Base-by-base conservation (phyloP, 2,113 vertebrate species). In the Corvus hawaiiensis region DNA sequence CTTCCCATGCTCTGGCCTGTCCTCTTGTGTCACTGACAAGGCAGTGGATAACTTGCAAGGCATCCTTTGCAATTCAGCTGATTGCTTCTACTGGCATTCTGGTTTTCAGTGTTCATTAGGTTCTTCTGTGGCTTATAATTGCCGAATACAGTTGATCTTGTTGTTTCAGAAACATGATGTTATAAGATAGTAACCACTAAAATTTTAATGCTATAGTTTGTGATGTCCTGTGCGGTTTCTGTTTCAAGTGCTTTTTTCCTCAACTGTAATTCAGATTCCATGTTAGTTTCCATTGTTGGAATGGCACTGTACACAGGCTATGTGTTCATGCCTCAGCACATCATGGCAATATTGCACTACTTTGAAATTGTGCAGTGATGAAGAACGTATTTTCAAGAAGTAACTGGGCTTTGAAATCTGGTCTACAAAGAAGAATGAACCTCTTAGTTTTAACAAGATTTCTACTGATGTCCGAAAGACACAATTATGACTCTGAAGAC, bases 321-420 rank as follows among this genome's bases (percentile, higher is more conserved):
- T 13, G 98, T 99, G 93, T 99, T 99, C 97, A 99, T 99, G 99
- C 99, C 99, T 49, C 99, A 99, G 97, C 99, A 99, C 98, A 99
- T 99, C 98, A 99, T 99, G 99, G 99, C 99, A 3, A 99, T 99
- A 95, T 93, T 99, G 94, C 99, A 99, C 98, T 99, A 99, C 98
- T 99, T 99, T 54, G 99, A 99, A 96, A 98, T 99, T 46, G 98
- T 99, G 87, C 98, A 99, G 24, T 99, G 98, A 99, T 91, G 74
- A 84, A 58, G 94, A 96, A 72, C 17, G 0, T 71, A 26, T 58
- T 86, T 77, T 46, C 91, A 41, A 87, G 93, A 94, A 72, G 84
- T 55, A 68, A 69, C 33, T 2, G 13, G 63, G 77, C 91, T 90
- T 27, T 89, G 95, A 95, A 59, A 78, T 84, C 93, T 93, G 83